Evolutionary conservation across 1,140 invertebrate species (phyloP), one percentile per base, ranked within the genome.

Genomic region (Drosophila tristis): DNA sequence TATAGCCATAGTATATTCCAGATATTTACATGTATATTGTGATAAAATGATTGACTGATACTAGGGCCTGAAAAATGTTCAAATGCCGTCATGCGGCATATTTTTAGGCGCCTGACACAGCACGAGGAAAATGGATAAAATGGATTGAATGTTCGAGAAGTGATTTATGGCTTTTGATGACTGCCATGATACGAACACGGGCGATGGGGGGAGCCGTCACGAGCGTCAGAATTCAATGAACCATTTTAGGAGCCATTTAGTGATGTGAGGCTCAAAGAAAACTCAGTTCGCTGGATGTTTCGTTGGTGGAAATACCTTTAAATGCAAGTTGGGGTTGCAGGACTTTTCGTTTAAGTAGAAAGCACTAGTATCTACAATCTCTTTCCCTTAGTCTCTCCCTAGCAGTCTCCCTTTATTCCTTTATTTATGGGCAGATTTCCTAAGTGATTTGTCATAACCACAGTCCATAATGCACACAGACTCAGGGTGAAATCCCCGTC

Each of bases 391-490:
- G 3, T 35, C 31, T 2, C 7, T 8, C 2, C 31, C 9, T 11
- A 35, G 4, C 31, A 11, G 1, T 20, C 31, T 35, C 9, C 25
- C n/a, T 20, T 29, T 7, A 20, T 53, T 58, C 35, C 35, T 29
- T n/a, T 15, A 11, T 13, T 58, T 58, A 58, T 56, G 25, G 8
- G 20, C 20, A 25, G 31, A 29, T 43, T 66, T 42, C 51, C 54
- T 1, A 15, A 42, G 35, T 39, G 35, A 39, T 39, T 39, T 39
- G 35, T 39, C 35, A 54, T 47, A 59, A 42, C n/a, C 53, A 48
- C 44, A 47, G 11, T 45, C 45, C 35, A 42, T 54, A 44, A 57
- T 11, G 58, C 56, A 53, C 73, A 65, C 31, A 31, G 6, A 29
- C 29, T 8, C 31, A 31, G 31, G 4, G 9, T 11, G 11, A 13